These are phyloP conservation scores for Bos indicus DNA, from an alignment of 2,113 vertebrate species.

Conservation along the genomic window DNA sequence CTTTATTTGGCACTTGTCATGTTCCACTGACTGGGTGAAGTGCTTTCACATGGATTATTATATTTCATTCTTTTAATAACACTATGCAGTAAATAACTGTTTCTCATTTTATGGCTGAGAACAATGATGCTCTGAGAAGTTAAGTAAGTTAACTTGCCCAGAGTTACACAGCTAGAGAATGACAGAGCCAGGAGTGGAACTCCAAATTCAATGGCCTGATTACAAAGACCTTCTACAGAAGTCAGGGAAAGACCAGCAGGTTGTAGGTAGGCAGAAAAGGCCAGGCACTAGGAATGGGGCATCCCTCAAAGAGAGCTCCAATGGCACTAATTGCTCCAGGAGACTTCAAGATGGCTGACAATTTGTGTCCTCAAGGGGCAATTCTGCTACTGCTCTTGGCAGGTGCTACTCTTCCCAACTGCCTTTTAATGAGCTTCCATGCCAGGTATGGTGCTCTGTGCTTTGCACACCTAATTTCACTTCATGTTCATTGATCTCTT, in stretches of 20 bases:
- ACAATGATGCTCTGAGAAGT: not conserved
- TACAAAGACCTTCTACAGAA: not conserved
- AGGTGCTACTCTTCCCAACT: not conserved
- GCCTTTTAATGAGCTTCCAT: not conserved
- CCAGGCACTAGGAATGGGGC: not conserved
- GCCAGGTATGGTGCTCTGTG: not conserved
- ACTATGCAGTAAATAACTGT: not conserved
- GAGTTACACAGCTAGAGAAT: not conserved
- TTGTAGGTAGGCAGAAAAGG: not conserved
- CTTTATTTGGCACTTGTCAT: not conserved
- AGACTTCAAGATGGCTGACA: not conserved
- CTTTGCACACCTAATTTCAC: not conserved
- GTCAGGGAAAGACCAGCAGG: not conserved
- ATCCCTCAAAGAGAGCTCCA: not conserved
- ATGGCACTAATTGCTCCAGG: not conserved
- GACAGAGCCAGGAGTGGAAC: not conserved
- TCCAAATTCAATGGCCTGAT: not conserved
- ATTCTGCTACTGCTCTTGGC: not conserved
- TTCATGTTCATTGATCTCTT: not conserved
- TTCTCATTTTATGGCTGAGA: not conserved
- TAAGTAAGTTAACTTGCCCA: not conserved
- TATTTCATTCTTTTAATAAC: slow-evolving; percentile 20
- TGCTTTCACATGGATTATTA: not conserved
- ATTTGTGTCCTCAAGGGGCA: not conserved
- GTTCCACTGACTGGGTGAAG: not conserved